Conservation (phyloP, 2,888 invertebrate genomes). For the Heliothis peltigera region DNA sequence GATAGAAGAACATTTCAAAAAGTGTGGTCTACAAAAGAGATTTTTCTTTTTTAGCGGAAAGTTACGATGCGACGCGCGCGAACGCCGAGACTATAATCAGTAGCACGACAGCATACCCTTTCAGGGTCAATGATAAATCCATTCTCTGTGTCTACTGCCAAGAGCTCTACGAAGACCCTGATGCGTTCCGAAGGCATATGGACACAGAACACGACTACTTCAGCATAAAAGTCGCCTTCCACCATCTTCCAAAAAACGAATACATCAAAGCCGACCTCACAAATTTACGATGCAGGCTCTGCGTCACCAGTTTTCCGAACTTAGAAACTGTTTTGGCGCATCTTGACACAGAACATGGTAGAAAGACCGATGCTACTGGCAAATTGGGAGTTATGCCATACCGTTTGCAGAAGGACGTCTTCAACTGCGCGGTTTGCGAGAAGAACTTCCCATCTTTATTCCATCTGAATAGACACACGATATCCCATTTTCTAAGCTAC, state of each 20-base stretch:
- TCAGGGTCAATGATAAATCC: constrained; percentile 84
- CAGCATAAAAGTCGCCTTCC: constrained; percentile 79
- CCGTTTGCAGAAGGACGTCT: constrained; percentile 72
- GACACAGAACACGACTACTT: constrained; percentile 78
- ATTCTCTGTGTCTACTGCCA: constrained; percentile 86
- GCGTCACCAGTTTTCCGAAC: constrained; percentile 63
- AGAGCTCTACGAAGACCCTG: constrained; percentile 80
- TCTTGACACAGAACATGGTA: constrained; percentile 68
- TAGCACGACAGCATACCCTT: constrained; percentile 84
- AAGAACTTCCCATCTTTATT: constrained; percentile 79
- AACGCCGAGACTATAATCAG: constrained; percentile 82
- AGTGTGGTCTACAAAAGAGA: constrained; percentile 58
- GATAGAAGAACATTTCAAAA: constrained; percentile 31
- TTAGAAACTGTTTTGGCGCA: constrained; percentile 76
- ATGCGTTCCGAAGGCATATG: constrained; percentile 78
- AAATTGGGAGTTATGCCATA: constrained; percentile 85
- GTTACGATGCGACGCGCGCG: constrained; percentile 79
- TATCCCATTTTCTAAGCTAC: constrained; percentile 82
- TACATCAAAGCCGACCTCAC: constrained; percentile 83
- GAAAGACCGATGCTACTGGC: constrained; percentile 67
- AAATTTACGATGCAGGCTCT: constrained; percentile 76
- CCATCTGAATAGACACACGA: constrained; percentile 82
- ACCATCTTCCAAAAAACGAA: constrained; percentile 81
- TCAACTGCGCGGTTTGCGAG: constrained; percentile 78
- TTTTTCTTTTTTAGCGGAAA: constrained; percentile 85